Base-by-base conservation (phyloP, 2,113 vertebrate genomes). In the Siphamia tubifer region DNA sequence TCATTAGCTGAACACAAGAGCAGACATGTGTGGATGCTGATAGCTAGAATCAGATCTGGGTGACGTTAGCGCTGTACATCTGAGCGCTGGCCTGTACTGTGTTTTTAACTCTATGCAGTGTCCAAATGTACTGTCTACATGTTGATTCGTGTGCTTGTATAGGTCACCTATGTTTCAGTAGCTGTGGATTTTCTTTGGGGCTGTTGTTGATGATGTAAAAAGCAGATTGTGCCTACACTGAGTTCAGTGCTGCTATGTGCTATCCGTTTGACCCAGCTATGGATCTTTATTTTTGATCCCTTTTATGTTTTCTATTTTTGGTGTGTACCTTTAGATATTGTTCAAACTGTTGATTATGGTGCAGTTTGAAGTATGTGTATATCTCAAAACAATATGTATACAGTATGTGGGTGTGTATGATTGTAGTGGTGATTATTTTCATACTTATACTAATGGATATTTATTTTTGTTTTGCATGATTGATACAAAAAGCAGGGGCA, bases 91-190 rank as follows among this genome's bases (percentile, higher is more conserved):
- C 92, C 92, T 92, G 94, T 93, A 95, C 94, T 94, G 92, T 93
- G 93, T 94, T 94, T 85, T 89, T 93, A 77, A 94, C 94, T 91
- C 96, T 95, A 92, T 94, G 94, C 95, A 95, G 94, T 94, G 94
- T 96, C 94, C 91, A 94, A 63, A 91, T 90, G 87, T 93, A 91
- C 91, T 81, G 93, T 96, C 93, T 89, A 87, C 90, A 90, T 91
- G 94, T 94, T 90, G 92, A 88, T 94, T 92, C 94, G 89, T 85
- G 93, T 94, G 95, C 93, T 94, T 94, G 95, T 95, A 92, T 91
- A 16, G 93, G 94, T 94, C 92, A 90, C 92, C 88, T 87, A 68
- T 65, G 92, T 95, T 94, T 86, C 90, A 94, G 93, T 95, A 92
- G 91, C 94, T 90, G 81, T 90, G 80, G 90, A 93, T 92, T 92